Conservation (phyloP, 2,888 invertebrate species). For the Drosophila vallismaia region DNA sequence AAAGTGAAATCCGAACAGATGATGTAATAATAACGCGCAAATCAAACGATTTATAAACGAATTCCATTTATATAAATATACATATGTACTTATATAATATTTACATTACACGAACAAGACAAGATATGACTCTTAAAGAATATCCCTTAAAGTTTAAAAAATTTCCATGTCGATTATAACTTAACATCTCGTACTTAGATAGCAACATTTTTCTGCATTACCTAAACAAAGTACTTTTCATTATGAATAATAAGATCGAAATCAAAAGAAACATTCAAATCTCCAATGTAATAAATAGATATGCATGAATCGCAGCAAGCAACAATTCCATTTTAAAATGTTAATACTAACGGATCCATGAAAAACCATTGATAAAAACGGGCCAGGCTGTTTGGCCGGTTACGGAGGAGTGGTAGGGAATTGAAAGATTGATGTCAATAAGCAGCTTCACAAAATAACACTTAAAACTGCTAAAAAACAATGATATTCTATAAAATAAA, state of each 20-base stretch:
- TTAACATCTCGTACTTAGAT: constrained; percentile 67
- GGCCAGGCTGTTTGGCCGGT: constrained; percentile 40
- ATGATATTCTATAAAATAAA: constrained; percentile 68
- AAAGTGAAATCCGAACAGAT: constrained; percentile 19
- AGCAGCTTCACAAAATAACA: constrained; percentile 57
- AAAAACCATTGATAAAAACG: constrained; percentile 33
- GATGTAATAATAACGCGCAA: constrained; percentile 8
- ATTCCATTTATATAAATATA: constrained; percentile 56
- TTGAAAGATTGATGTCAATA: constrained; percentile 64
- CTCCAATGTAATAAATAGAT: constrained; percentile 49
- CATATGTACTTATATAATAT: constrained; percentile 32
- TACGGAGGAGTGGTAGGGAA: constrained; percentile 55
- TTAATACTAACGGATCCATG: constrained; percentile 47
- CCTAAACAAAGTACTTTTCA: constrained; percentile 42
- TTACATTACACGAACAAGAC: constrained; percentile 39
- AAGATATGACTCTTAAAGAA: constrained; percentile 29
- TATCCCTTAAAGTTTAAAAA: constrained; percentile 38
- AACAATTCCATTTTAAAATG: constrained; percentile 67
- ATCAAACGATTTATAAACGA: constrained; percentile 50
- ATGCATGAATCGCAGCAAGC: constrained; percentile 51
- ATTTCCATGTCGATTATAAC: constrained; percentile 73
- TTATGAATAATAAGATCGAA: constrained; percentile 32
- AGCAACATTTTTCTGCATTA: constrained; percentile 73
- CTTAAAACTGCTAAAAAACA: constrained; percentile 51
- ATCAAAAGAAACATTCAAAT: constrained; percentile 45